Percentiles rank a stretch among this genome's conserved stretches.
phyloP scores from a whole-genome alignment of 2,888 invertebrate genomes.

The Leptothorax acervorum region DNA sequence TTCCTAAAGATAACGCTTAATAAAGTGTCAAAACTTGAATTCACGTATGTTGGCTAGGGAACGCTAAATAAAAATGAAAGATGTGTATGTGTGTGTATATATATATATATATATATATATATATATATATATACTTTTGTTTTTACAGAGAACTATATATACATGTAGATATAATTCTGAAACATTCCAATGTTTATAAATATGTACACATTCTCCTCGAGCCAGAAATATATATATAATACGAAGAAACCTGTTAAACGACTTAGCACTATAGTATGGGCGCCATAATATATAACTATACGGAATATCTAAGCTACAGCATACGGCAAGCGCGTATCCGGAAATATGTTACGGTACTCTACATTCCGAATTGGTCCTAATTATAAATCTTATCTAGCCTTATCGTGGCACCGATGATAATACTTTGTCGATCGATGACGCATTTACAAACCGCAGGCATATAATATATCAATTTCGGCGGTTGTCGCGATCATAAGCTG shows the following conservation, averaged over 20 bases:
- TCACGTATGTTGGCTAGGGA: not conserved
- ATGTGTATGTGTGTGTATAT: no score
- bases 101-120: no score
- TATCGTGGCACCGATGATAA: constrained; percentile 37
- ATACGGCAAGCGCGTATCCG: not conserved
- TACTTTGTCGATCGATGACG: not conserved
- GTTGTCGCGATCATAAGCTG: not conserved
- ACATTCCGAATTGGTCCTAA: not conserved
- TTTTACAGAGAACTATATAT: no score
- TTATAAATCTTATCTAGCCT: constrained; percentile 42
- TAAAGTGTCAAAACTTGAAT: not conserved
- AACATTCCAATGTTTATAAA: constrained; percentile 37
- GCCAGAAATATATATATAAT: not conserved
- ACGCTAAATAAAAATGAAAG: not conserved
- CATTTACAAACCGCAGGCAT: not conserved
- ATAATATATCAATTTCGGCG: not conserved
- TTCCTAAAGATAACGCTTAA: not conserved
- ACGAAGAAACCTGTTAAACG: not conserved
- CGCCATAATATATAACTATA: not conserved
- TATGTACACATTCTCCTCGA: not conserved
- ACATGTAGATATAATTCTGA: not conserved
- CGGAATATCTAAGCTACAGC: not conserved
- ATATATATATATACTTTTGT: no score
- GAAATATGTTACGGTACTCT: not conserved
- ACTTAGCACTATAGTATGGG: not conserved